Conservation (phyloP, 2,113 vertebrate genomes). For the Pseudopodoces humilis region DNA sequence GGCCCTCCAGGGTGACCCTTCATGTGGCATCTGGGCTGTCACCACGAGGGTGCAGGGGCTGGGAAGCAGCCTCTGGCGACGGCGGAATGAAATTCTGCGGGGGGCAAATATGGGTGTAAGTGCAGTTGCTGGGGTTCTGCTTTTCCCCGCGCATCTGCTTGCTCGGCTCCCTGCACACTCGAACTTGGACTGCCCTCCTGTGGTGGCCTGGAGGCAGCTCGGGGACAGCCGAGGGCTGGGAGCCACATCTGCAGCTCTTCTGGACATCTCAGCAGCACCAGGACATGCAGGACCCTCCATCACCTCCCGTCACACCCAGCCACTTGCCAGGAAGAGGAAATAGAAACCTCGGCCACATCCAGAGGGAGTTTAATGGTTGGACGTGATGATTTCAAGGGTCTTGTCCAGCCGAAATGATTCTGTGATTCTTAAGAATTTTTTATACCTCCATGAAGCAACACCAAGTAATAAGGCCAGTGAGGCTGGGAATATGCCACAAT, state of each 20-base stretch:
- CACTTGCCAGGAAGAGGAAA: background rate
- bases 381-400: background rate
- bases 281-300: accelerated
- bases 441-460: background rate
- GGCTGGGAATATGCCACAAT: background rate
- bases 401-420: background rate
- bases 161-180: background rate
- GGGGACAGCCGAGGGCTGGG: accelerated
- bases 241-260: accelerated
- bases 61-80: background rate
- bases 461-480: background rate
- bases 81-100: accelerated
- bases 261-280: accelerated
- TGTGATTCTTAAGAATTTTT: background rate
- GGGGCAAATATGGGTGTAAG: accelerated
- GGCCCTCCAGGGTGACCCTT: background rate
- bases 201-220: background rate
- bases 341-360: background rate
- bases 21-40: background rate
- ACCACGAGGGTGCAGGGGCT: background rate
- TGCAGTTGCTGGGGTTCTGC: accelerated
- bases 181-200: conserved; percentile 21
- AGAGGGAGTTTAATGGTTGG: background rate
- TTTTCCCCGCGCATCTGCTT: accelerated
- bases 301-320: accelerated